phyloP scores from a whole-genome alignment of 2,888 invertebrate genomes.

The Cataglyphis altisquamis region DNA sequence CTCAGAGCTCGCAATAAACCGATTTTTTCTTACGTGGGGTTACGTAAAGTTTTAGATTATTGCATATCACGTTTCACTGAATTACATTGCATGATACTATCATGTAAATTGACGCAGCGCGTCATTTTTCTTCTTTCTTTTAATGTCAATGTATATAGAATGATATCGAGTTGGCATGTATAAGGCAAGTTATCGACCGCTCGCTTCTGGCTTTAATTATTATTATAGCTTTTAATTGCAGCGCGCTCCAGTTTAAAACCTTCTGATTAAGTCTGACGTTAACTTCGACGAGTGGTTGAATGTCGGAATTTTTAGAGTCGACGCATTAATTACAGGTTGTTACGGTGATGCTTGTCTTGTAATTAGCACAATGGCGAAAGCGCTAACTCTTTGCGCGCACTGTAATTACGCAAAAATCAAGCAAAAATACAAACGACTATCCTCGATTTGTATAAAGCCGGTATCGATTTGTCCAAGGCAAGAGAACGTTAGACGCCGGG shows the following conservation, averaged over 20 bases:
- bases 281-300: constrained; percentile 25
- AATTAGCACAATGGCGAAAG: constrained; percentile 19
- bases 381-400: constrained; percentile 3
- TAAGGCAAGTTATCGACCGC: constrained; percentile 26
- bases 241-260: constrained; percentile 42
- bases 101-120: background rate
- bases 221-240: constrained; percentile 32
- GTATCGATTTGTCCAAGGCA: constrained; percentile 59
- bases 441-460: constrained; percentile 36
- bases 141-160: constrained; percentile 17
- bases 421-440: constrained; percentile 35
- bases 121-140: background rate
- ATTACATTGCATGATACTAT: background rate
- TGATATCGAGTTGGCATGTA: constrained; percentile 18
- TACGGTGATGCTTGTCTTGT: constrained; percentile 32
- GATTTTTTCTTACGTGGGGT: constrained; percentile 5
- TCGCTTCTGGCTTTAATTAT: constrained; percentile 36
- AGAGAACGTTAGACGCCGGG: constrained; percentile 63
- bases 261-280: constrained; percentile 45
- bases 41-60: constrained; percentile 19
- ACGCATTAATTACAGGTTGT: constrained; percentile 31
- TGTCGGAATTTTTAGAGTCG: constrained; percentile 35
- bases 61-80: background rate
- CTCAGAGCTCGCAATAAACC: background rate
- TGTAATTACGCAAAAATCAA: constrained; percentile 61